Percentiles rank a stretch among this genome's conserved stretches.
Conservation (phyloP, 2,113 vertebrate species). For the Rhinichthys klamathensis region DNA sequence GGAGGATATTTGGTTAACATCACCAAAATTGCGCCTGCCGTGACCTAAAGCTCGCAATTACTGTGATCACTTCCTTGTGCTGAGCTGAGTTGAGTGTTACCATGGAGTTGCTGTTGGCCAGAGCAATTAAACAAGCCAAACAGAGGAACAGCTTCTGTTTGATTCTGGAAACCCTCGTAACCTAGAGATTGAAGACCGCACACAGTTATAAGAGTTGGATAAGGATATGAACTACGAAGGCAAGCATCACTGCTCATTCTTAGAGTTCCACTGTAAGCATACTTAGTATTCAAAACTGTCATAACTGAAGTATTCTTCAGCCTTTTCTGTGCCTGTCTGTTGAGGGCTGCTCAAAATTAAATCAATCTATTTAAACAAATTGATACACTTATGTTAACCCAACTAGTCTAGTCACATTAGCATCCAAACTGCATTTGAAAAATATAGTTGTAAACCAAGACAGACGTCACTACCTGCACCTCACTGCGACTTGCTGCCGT, state of each 20-base stretch:
- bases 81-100: constrained; percentile 27
- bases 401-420: too few species aligned
- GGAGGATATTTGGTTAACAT: constrained; percentile 18
- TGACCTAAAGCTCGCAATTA: constrained; percentile 22
- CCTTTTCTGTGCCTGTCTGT: too few species aligned
- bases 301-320: too few species aligned
- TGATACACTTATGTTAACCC: too few species aligned
- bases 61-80: constrained; percentile 48
- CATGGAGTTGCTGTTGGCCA: constrained; percentile 23
- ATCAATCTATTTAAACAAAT: too few species aligned
- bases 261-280: not conserved
- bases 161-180: constrained; percentile 6
- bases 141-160: constrained; percentile 1
- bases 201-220: not conserved
- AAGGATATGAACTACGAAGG: not conserved
- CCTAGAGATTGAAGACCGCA: not conserved
- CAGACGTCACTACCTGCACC: too few species aligned
- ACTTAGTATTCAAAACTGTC: too few species aligned
- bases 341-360: too few species aligned
- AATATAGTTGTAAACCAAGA: too few species aligned
- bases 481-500: not conserved
- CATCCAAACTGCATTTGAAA: too few species aligned
- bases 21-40: not conserved
- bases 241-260: not conserved
- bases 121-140: constrained; percentile 25